A percentile compares a stretch with the other conserved stretches of the same genome.
These are phyloP conservation scores for Chiridota heheva DNA, from an alignment of 35 echinoderm and acorn worm genomes.

Conservation along the genomic window DNA sequence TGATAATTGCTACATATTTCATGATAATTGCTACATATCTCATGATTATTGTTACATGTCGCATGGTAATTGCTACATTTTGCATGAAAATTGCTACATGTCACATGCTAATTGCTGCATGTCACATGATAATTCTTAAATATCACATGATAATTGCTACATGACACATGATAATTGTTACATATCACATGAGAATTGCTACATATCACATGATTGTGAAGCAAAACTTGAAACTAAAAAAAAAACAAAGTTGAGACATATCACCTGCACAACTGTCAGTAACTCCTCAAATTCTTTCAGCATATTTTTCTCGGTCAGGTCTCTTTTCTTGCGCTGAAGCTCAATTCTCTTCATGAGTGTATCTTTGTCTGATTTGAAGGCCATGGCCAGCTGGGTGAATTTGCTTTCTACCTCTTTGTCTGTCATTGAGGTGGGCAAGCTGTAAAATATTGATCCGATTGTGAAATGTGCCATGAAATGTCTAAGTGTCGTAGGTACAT, in stretches of 20 bases:
- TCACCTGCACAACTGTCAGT: not conserved
- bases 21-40: no score
- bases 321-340: constrained; percentile 68
- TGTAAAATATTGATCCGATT: not conserved
- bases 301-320: constrained; percentile 73
- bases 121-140: no score
- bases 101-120: no score
- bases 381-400: constrained; percentile 65
- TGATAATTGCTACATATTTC: no score
- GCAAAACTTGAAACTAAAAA: not conserved
- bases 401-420: constrained; percentile 90
- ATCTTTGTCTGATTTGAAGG: constrained; percentile 76
- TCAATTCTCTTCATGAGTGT: constrained; percentile 72
- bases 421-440: constrained; percentile 34
- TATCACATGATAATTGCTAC: no score
- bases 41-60: no score
- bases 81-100: no score
- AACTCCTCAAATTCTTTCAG: constrained; percentile 62
- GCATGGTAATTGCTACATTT: no score
- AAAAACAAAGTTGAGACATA: not conserved
- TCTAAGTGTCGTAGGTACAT: no score
- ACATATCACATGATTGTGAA: not conserved
- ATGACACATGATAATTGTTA: no score
- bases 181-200: no score
- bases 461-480: no score